Conservation (phyloP, 2,113 vertebrate species). For the Ophthalmolycus amberensis region DNA sequence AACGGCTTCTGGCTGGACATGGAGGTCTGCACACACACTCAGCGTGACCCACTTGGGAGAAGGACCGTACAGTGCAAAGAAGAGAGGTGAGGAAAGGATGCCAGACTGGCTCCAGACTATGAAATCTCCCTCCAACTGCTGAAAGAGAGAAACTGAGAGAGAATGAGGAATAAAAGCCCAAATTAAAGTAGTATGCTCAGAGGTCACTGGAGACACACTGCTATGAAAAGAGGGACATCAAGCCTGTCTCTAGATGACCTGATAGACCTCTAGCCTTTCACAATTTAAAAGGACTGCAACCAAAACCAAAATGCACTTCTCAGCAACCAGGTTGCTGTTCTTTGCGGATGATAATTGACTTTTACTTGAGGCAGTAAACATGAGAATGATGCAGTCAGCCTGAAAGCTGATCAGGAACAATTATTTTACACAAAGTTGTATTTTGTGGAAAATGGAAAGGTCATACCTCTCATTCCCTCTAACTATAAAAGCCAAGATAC, state of each 20-base stretch:
- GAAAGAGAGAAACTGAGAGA: slow-evolving; percentile 2
- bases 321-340: background rate
- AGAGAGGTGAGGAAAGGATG: background rate
- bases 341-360: background rate
- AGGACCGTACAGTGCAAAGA: background rate
- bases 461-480: background rate
- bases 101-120: background rate
- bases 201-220: slow-evolving; percentile 9
- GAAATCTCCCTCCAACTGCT: background rate
- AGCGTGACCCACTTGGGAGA: background rate
- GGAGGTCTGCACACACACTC: slow-evolving; percentile 1
- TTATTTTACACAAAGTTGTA: background rate
- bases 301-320: background rate
- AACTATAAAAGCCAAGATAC: background rate
- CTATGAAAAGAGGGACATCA: background rate
- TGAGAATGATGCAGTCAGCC: background rate
- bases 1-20: background rate
- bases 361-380: background rate
- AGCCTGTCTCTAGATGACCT: background rate
- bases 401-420: background rate
- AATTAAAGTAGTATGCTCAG: background rate
- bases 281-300: background rate
- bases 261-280: background rate
- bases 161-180: background rate
- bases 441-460: background rate